Conservation (phyloP, 2,113 vertebrate species). For the Chaenocephalus aceratus region DNA sequence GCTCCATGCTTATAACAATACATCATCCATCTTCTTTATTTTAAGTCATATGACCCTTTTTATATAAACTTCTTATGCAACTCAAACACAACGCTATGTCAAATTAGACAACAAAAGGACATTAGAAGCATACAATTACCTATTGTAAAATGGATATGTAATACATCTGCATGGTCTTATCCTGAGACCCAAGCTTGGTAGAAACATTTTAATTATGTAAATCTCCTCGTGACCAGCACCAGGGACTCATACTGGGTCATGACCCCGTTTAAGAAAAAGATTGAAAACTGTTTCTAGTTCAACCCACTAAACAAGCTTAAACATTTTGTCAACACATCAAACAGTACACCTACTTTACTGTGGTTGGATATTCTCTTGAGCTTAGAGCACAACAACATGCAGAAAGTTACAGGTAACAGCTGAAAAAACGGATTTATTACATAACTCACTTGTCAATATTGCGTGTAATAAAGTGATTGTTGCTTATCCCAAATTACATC, state of each 20-base stretch:
- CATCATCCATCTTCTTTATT: no score
- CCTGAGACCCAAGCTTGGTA: slow-evolving; percentile 21
- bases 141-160: neutral
- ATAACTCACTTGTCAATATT: no score
- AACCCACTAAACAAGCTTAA: neutral
- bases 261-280: slow-evolving; percentile 29
- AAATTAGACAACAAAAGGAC: neutral
- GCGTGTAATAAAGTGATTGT: no score
- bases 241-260: slow-evolving; percentile 39
- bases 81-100: neutral
- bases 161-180: neutral
- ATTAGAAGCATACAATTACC: no score
- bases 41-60: neutral
- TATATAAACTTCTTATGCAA: neutral
- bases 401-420: neutral
- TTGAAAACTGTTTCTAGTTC: neutral
- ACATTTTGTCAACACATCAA: neutral
- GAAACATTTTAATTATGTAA: slow-evolving; percentile 54
- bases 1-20: neutral
- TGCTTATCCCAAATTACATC: no score
- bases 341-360: neutral
- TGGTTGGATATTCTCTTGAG: neutral
- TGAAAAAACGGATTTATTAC: neutral
- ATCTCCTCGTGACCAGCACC: slow-evolving; percentile 34
- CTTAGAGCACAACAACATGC: neutral